Evolutionary conservation across 2,888 invertebrate species (phyloP), one percentile per base, ranked within the genome.

Genomic region (Pogonocherus hispidulus): DNA sequence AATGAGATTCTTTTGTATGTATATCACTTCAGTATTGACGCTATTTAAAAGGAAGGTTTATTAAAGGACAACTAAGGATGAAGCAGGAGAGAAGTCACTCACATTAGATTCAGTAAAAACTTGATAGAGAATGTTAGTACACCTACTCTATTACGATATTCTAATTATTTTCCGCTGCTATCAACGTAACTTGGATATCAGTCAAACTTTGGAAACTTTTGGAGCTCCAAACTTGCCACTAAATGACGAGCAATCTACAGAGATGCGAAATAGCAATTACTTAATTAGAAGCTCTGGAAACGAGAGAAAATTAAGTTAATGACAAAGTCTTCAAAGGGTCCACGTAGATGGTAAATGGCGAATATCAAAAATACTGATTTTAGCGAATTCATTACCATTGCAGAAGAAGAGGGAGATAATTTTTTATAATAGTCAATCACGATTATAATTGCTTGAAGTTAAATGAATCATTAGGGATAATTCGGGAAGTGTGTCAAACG

Each of bases 251-350:
- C 76, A 74, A 76, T 76, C 80, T 76, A 76, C 74, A 73, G 78
- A 78, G 79, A 80, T 80, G 79, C 77, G 79, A 81, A 81, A 81
- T 80, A 79, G 79, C 81, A 82, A 82, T 82, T 82, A 82, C 81
- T 82, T 81, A 82, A 83, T 83, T 83, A 82, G 78, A 76, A 75
- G 76, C 78, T 70, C 75, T 72, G 78, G 78, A 76, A 81, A 78
- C 74, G 78, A 76, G 78, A 72, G 78, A 78, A 81, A 81, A 81
- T 82, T 82, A 79, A 79, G 77, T 78, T 82, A 81, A 82, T 80
- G 79, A 81, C 74, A 74, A 77, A 78, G 74, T 75, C 77, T 71
- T 78, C 78, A 78, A 77, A 78, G 77, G 70, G 72, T 41, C 70
- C 63, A 69, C 66, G 63, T 67, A 67, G 59, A 60, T 59, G 56